A percentile compares a stretch with the other conserved stretches of the same genome.
Conservation (phyloP, 2,797 vertebrate species). For the Bovichtus diacanthus region DNA sequence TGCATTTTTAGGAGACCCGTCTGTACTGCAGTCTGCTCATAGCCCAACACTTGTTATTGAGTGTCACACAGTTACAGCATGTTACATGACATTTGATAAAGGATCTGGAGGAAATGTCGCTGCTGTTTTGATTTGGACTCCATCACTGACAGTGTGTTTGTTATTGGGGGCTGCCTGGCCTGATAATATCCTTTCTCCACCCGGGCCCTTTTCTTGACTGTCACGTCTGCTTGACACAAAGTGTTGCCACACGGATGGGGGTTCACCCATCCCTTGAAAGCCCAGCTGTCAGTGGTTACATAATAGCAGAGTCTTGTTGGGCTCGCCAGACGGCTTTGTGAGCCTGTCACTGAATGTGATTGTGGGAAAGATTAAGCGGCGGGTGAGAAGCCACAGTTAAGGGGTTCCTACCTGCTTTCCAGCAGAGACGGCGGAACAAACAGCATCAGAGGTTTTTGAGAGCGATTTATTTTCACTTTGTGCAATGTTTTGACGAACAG, state of each 20-base stretch:
- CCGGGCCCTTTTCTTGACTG: slow-evolving; percentile 74
- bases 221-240: slow-evolving; percentile 84
- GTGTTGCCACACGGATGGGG: slow-evolving; percentile 83
- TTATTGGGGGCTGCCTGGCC: slow-evolving; percentile 50
- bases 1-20: too few relatives aligned
- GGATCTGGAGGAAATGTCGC: slow-evolving; percentile 39
- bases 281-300: slow-evolving; percentile 88
- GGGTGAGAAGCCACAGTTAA: slow-evolving; percentile 81
- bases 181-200: slow-evolving; percentile 72
- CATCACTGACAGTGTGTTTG: slow-evolving; percentile 39
- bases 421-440: slow-evolving; percentile 76
- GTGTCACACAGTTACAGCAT: slow-evolving; percentile 18
- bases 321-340: slow-evolving; percentile 84
- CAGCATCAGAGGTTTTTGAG: slow-evolving; percentile 67
- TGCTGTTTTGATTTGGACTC: slow-evolving; percentile 57
- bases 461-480: slow-evolving; percentile 63
- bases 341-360: slow-evolving; percentile 84
- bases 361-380: slow-evolving; percentile 86
- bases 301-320: slow-evolving; percentile 87
- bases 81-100: slow-evolving; percentile 39
- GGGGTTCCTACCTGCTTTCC: slow-evolving; percentile 85
- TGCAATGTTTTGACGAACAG: slow-evolving; percentile 62
- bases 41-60: slow-evolving; percentile 19
- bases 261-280: slow-evolving; percentile 81
- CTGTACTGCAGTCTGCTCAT: neutral